Evolutionary conservation across 2,113 vertebrate genomes (phyloP), one percentile per base, ranked within the genome.

Genomic region (Pygoscelis adeliae): DNA sequence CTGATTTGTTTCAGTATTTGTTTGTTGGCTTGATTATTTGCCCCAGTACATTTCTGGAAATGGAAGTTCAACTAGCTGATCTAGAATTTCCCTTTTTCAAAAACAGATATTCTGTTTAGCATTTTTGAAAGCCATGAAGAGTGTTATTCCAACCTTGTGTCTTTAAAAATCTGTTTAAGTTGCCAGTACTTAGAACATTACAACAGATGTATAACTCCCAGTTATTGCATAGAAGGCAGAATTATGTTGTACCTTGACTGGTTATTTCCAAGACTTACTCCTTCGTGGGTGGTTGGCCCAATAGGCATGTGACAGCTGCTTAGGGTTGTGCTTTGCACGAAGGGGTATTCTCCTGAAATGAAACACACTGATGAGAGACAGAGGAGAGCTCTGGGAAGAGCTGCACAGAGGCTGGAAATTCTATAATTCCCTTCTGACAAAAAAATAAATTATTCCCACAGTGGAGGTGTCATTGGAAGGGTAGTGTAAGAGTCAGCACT

Each of bases 21-120:
- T 67, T 95, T 90, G 25, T 70, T 94, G 91, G 80, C 91, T 89
- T 3, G 0, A 40, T 91, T 44, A 63, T 23, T 59, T 79, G 50
- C 47, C 56, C 27, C 81, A 74, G 81, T 58, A 59, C 47, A 82
- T 92, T 85, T 91, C 93, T 96, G 94, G 87, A 92, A 87, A 87
- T 59, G 59, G 47, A 66, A 74, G 17, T 66, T 74, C 44, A 63
- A 62, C 27, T 62, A n/a, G 38, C 38, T 87, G 59, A 62, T 81
- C 67, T 77, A 30, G 40, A 53, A 91, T 78, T 78, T 50, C 47
- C 46, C 50, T 71, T 94, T 92, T 59, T 62, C n/a, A 78, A 82
- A 84, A 61, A 4, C n/a, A 93, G 53, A 73, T 79, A 56, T 19
- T 87, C 47, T 81, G 7, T 62, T 94, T 49, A 53, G 3, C 17